A percentile compares a stretch with the other conserved stretches of the same genome.
phyloP scores from a whole-genome alignment of 2,113 vertebrate species.

The Psilopsiagon aymara region DNA sequence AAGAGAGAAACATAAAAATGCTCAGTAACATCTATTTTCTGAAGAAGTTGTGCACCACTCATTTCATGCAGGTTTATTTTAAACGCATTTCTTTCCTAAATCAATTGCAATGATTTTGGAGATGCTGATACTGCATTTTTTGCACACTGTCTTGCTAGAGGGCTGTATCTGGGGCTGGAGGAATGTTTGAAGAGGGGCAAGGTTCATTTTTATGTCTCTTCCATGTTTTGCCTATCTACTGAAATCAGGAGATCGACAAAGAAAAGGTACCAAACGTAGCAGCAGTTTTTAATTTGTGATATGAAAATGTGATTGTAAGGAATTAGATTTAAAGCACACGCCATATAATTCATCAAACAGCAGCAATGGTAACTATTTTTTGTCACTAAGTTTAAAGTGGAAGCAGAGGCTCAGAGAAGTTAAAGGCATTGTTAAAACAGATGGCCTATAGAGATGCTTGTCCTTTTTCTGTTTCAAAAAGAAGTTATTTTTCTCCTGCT shows the following conservation, averaged over 20 bases:
- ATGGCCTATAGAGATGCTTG: background rate
- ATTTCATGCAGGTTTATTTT: background rate
- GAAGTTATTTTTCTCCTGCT: background rate
- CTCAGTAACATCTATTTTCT: background rate
- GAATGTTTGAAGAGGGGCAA: background rate
- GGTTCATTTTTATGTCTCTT: background rate
- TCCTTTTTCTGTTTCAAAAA: background rate
- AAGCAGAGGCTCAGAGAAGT: background rate
- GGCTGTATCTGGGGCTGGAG: background rate
- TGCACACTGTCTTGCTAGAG: background rate
- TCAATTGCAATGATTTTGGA: background rate
- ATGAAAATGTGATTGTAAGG: background rate
- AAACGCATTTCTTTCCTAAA: background rate
- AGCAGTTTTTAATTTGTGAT: background rate
- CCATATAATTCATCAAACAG: background rate
- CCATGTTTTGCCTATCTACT: background rate
- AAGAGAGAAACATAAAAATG: background rate
- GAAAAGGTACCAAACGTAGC: background rate
- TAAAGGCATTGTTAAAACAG: slow-evolving; percentile 15
- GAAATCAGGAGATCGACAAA: background rate
- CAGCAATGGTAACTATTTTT: background rate
- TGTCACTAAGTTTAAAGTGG: background rate
- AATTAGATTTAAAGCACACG: background rate
- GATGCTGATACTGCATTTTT: background rate
- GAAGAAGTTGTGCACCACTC: background rate